Evolutionary conservation across 1,140 invertebrate genomes (phyloP), one percentile per base, ranked within the genome.

Genomic region (Lepidotrigona ventralis): DNA sequence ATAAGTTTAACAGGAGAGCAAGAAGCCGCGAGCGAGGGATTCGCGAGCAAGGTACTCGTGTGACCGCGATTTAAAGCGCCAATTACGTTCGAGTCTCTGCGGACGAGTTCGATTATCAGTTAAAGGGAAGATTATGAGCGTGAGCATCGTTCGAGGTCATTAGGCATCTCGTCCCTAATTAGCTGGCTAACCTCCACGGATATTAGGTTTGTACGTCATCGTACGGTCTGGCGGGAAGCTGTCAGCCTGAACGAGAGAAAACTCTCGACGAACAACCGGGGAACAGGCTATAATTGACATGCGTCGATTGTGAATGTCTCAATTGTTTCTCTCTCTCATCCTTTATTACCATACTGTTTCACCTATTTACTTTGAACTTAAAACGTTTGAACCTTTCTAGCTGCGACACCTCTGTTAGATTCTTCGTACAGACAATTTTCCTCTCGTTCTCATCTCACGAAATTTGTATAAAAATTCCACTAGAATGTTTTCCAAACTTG

Each of bases 91-190:
- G 26, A 53, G 73, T 6, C 19, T 21, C 5, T 23, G 33, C 23
- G 70, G 29, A 58, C 66, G 29, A 71, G 63, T 84, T 85, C 69
- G 82, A 87, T 89, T 87, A 89, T 90, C 87, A 78, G 86, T 90
- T 89, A 87, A 86, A 75, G 63, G 58, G 70, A 76, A 83, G 85
- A 85, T 89, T 83, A 88, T 83, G 71, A 76, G 53, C 76, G 71
- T 46, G 73, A 76, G 64, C 56, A 79, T 85, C 74, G 83, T 84
- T 90, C 83, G 79, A 69, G 87, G 84, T 89, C 88, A 89, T 90
- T 90, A 90, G 85, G 79, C 83, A 85, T 86, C n/a, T 39, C 70
- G 68, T 74, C 86, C 81, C 69, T 90, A 90, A 90, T 90, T 90
- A 90, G 77, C 79, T 81, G 79, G 72, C 46, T 73, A 85, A 90